Base-by-base conservation (phyloP, 2,888 invertebrate genomes). In the Mythimna loreyi region DNA sequence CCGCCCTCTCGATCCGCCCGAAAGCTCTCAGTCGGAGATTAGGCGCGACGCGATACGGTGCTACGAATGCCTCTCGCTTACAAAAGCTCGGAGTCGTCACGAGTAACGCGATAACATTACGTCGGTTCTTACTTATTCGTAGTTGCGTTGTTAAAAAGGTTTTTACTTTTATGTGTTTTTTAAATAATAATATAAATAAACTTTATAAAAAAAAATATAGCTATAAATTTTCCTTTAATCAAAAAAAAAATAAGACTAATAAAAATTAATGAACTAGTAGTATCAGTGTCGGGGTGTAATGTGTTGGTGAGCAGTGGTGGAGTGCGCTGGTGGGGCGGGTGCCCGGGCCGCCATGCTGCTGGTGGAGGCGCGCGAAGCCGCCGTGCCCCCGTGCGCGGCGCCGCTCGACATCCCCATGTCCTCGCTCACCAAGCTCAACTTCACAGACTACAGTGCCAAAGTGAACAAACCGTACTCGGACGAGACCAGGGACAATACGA, bases 291-390 rank as follows among this genome's bases (percentile, higher is more conserved):
- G 65, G 83, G 72, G 87, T 87, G 89, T 87, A 85, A 93, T 92
- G 93, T 89, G 87, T 87, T 91, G 89, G 89, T 92, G 85, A 92
- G 89, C 90, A 89, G 84, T 86, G 85, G 86, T 87, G 82, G 85
- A 84, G 89, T 89, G 86, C 82, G 84, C 87, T 16, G 40, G 5
- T 86, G 88, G 87, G 86, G 85, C 89, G 87, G 92, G 90, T 93
- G 94, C 94, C 92, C 93, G 91, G 93, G 92, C 96, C 94, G 96
- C 96, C 93, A 97, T 97, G 97, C 97, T 97, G 93, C 96, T 97
- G 90, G 97, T 97, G 94, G 97, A 97, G 96, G 95, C 97, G 87
- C 97, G 97, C 92, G 97, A 97, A 96, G 97, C 97, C 91, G 97
- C 97, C 94, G 97, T 97, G 92, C 94, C 94, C 79, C 93, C 94